Evolutionary conservation across 2,113 vertebrate species (phyloP).

Genomic region (Rhynchopsitta pachyrhyncha): DNA sequence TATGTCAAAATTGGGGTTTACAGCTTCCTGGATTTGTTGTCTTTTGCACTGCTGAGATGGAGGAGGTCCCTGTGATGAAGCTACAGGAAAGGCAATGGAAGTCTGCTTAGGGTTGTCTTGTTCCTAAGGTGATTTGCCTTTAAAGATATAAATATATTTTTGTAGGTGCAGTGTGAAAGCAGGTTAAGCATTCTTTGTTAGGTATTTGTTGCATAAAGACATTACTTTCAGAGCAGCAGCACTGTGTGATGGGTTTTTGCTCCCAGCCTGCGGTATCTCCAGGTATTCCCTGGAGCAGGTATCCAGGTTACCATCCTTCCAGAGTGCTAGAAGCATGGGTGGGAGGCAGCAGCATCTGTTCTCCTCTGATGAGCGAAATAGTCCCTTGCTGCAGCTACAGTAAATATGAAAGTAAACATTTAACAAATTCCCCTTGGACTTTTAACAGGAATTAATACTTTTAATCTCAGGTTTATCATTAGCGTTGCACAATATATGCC

Average conservation of each 20-base stretch:
- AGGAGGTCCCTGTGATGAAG: background rate
- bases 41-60: background rate
- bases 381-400: background rate
- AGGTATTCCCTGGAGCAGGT: constrained; percentile 30
- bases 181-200: fast-evolving
- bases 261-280: background rate
- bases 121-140: background rate
- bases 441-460: background rate
- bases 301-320: constrained; percentile 17
- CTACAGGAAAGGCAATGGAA: background rate
- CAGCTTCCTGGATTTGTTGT: background rate
- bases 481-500: background rate
- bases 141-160: background rate
- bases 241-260: background rate
- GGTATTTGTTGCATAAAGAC: background rate
- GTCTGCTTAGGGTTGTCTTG: background rate
- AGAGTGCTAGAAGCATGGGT: background rate
- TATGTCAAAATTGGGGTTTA: background rate
- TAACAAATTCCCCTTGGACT: background rate
- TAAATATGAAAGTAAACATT: background rate
- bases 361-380: background rate
- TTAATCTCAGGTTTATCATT: background rate
- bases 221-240: background rate
- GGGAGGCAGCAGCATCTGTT: background rate
- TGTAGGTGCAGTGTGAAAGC: background rate